Conservation (phyloP, 2,113 vertebrate genomes). For the Merops nubicus region DNA sequence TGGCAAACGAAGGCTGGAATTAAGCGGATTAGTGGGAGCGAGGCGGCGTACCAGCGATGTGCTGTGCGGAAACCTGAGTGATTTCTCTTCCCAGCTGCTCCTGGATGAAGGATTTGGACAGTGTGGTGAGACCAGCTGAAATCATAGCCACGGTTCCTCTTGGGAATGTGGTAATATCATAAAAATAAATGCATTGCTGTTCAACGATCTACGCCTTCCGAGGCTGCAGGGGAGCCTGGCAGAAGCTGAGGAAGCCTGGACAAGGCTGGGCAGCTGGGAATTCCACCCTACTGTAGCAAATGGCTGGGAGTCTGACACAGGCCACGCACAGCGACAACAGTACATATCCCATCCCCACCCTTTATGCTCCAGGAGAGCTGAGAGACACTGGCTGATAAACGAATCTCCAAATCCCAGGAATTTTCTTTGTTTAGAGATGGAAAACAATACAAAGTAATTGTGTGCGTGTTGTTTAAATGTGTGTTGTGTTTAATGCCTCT, state of each 20-base stretch:
- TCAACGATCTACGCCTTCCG: constrained; percentile 48
- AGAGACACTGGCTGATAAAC: neutral
- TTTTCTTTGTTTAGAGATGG: neutral
- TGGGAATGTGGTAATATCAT: constrained; percentile 55
- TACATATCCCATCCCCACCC: neutral
- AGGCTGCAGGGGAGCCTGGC: constrained; percentile 1
- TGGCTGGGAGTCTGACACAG: neutral
- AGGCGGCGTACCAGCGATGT: neutral
- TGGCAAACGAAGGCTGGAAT: constrained; percentile 46
- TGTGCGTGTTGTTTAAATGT: neutral
- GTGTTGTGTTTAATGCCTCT: neutral
- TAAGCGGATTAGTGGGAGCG: constrained; percentile 60
- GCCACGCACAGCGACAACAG: neutral
- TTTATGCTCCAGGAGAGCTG: neutral
- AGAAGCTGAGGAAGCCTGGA: constrained; percentile 37
- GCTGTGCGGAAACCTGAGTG: constrained; percentile 39
- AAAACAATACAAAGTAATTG: neutral
- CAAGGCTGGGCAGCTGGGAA: constrained; percentile 64
- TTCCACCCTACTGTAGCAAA: constrained; percentile 17
- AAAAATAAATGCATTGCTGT: constrained; percentile 64
- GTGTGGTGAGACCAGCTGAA: constrained; percentile 68
- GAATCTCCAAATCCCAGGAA: neutral
- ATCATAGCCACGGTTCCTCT: constrained; percentile 57
- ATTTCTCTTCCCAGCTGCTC: constrained; percentile 76
- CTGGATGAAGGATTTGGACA: constrained; percentile 62